Evolutionary conservation across 30 jellyfish, hydroid and myxozoan species (phyloP).

Genomic region (Hydractinia symbiolongicarpus): DNA sequence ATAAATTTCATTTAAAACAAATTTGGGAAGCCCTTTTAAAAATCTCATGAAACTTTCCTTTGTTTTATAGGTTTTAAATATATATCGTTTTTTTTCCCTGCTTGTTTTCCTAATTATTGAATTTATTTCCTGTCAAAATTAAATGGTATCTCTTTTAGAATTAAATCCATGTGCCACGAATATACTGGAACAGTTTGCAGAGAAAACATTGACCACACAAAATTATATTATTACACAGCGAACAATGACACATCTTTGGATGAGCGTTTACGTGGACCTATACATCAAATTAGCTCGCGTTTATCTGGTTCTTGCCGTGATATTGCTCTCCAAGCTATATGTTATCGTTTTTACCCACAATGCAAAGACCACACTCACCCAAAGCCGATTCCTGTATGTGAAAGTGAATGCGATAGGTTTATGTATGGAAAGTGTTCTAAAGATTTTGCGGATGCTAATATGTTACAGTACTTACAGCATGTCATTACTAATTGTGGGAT

Average conservation of each 20-base stretch:
- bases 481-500: conserved; percentile 21
- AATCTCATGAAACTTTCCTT: too few species aligned
- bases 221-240: conserved; percentile 46
- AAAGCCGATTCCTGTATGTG: conserved; percentile 51
- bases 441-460: conserved; percentile 25
- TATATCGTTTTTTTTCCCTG: too few species aligned
- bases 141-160: conserved; percentile 20
- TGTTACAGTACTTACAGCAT: conserved; percentile 23
- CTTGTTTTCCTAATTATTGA: too few species aligned
- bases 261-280: conserved; percentile 31
- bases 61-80: too few species aligned
- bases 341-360: conserved; percentile 64
- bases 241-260: conserved; percentile 27
- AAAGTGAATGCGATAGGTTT: conserved; percentile 57
- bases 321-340: conserved; percentile 69
- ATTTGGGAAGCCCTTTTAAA: too few species aligned
- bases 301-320: conserved; percentile 13
- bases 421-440: conserved; percentile 57
- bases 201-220: conserved; percentile 40
- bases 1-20: too few species aligned
- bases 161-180: conserved; percentile 66
- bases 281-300: conserved; percentile 16
- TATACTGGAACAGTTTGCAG: conserved; percentile 70
- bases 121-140: too few species aligned
- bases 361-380: conserved; percentile 70